Evolutionary conservation across 2,888 invertebrate genomes (phyloP), one percentile per base, ranked within the genome.

Genomic region (Eristalis tenax): DNA sequence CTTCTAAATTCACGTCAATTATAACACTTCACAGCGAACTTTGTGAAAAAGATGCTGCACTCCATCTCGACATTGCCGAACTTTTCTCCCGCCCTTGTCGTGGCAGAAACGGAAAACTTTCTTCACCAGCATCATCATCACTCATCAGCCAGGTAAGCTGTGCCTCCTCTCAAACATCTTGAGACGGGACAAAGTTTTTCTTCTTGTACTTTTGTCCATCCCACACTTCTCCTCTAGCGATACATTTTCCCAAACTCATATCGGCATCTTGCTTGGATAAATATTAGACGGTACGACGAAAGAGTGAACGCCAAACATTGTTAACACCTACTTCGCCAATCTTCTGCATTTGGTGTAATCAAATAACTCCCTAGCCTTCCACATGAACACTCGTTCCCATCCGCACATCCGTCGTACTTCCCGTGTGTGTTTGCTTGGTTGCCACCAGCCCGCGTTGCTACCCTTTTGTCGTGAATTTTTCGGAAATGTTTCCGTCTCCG

Each of bases 401-500:
- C 56, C 11, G 28, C 11, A 59, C 32, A 40, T 43, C 59, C n/a
- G 6, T 3, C 13, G 18, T 13, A 22, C 64, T 40, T 61, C 23
- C 50, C 38, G 28, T 26, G 63, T 18, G 59, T 32, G 11, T 61
- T 50, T 18, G 23, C 50, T 50, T 74, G 11, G 11, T 69, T 69
- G 26, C 59, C 35, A 50, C 68, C 66, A 77, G 11, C 61, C 13
- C 23, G 61, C 70, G 38, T n/a, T 26, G 66, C 40, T 43, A 79
- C 59, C 59, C 68, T 65, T 50, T 74, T 74, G 77, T 81, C 77
- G 69, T 81, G 74, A 82, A 82, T 68, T 68, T 61, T 64, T 82
- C 50, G 74, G 82, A 82, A 82, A 86, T 78, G 74, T 75, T 83
- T 83, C 71, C 78, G 79, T 83, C 70, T 83, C 63, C 70, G 56